These are phyloP conservation scores for Sturnira hondurensis DNA, from an alignment of 2,113 vertebrate genomes.

Conservation along the genomic window DNA sequence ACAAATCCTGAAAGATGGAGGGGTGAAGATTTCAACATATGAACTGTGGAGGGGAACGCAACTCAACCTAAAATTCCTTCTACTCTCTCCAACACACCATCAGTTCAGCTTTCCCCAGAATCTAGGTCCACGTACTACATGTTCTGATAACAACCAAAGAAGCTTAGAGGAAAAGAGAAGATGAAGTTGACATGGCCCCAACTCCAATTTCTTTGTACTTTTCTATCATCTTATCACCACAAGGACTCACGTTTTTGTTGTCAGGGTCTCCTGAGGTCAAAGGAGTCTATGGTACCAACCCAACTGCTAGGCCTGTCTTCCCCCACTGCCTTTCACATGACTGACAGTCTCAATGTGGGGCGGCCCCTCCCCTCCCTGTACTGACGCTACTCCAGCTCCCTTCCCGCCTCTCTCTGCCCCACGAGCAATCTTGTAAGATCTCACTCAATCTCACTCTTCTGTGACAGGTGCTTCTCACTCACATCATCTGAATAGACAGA, in stretches of 20 bases:
- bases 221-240: neutral
- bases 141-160: neutral
- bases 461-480: slow-evolving; percentile 1
- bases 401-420: neutral
- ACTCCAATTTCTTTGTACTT: neutral
- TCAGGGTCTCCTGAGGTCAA: neutral
- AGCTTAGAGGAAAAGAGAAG: neutral
- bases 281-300: neutral
- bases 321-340: rapidly evolving
- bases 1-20: neutral
- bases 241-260: neutral
- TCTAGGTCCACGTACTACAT: neutral
- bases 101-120: neutral
- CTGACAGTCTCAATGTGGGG: neutral
- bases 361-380: neutral
- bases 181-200: neutral
- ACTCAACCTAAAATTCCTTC: neutral
- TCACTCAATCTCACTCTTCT: neutral
- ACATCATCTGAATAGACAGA: neutral
- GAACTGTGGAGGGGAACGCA: neutral
- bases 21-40: neutral
- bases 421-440: neutral
- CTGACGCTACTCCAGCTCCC: neutral
- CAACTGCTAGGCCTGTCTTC: neutral
- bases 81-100: neutral